Conservation (phyloP, 2,888 invertebrate species). For the Trissolcus japonicus region DNA sequence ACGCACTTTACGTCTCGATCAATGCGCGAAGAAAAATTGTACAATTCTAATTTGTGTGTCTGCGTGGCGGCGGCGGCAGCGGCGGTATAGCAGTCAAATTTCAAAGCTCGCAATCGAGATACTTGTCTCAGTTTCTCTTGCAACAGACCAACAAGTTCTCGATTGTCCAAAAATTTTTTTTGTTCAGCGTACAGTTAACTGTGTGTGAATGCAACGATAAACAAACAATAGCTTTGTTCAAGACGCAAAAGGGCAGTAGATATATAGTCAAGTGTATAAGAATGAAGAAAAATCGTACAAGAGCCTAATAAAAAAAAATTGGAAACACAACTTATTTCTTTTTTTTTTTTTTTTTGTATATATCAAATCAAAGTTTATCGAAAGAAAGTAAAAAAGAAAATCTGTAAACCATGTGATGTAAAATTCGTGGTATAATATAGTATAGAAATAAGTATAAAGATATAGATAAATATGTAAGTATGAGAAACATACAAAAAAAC, state of each 20-base stretch:
- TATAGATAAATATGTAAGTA: conserved; percentile 56
- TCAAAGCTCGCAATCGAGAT: conserved; percentile 1
- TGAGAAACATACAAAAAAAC: conserved; percentile 60
- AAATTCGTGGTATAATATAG: conserved; percentile 68
- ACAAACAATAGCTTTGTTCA: conserved; percentile 55
- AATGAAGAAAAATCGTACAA: conserved; percentile 7
- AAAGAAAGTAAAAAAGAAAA: conserved; percentile 64
- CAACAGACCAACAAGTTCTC: conserved; percentile 39
- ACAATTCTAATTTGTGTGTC: no score
- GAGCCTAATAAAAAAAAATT: background rate
- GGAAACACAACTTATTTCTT: no score
- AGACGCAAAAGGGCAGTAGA: conserved; percentile 41
- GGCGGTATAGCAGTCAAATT: background rate
- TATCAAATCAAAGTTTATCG: background rate
- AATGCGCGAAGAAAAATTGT: no score
- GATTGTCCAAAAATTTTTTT: conserved; percentile 36
- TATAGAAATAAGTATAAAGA: conserved; percentile 59
- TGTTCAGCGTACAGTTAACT: conserved; percentile 26
- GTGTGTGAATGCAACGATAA: conserved; percentile 56
- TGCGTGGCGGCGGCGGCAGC: no score
- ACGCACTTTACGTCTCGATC: no score
- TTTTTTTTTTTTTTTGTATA: no score
- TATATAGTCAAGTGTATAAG: conserved; percentile 1
- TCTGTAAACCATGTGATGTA: conserved; percentile 76
- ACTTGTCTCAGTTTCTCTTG: conserved; percentile 13